Evolutionary conservation across 2,888 invertebrate species (phyloP).

Genomic region (Pteria penguin): DNA sequence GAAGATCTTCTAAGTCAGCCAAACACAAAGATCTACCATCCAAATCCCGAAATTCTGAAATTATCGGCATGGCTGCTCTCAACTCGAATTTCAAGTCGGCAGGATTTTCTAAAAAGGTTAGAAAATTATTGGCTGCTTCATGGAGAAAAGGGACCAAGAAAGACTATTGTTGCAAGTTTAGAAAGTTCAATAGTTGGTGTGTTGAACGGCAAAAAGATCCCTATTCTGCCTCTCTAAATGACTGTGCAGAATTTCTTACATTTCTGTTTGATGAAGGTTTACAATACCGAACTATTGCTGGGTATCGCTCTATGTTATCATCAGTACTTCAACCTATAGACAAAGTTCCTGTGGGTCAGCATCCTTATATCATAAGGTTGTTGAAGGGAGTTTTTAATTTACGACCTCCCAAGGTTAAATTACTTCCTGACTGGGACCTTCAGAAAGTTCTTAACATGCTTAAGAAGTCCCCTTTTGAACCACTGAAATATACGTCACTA

Average conservation of each 20-base stretch:
- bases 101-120: constrained; percentile 30
- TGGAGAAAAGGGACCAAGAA: constrained; percentile 37
- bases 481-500: constrained; percentile 19
- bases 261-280: constrained; percentile 24
- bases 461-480: constrained; percentile 43
- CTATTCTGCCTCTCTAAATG: constrained; percentile 32
- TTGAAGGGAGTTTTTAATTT: constrained; percentile 42
- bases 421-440: constrained; percentile 45
- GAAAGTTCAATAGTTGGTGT: constrained; percentile 43
- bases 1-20: constrained; percentile 39
- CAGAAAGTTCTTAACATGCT: constrained; percentile 24
- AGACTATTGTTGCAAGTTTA: constrained; percentile 38
- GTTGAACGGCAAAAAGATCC: constrained; percentile 35
- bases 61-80: constrained; percentile 47
- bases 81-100: constrained; percentile 31
- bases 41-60: constrained; percentile 35
- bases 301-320: constrained; percentile 44
- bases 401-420: constrained; percentile 30
- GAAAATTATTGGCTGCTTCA: constrained; percentile 17
- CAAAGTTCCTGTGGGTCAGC: constrained; percentile 34
- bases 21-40: constrained; percentile 36
- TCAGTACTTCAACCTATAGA: constrained; percentile 32
- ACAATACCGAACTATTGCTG: constrained; percentile 40
- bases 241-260: constrained; percentile 39
- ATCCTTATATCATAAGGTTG: constrained; percentile 41